Base-by-base conservation (phyloP, 1,140 invertebrate species). In the Drosophila pandora region DNA sequence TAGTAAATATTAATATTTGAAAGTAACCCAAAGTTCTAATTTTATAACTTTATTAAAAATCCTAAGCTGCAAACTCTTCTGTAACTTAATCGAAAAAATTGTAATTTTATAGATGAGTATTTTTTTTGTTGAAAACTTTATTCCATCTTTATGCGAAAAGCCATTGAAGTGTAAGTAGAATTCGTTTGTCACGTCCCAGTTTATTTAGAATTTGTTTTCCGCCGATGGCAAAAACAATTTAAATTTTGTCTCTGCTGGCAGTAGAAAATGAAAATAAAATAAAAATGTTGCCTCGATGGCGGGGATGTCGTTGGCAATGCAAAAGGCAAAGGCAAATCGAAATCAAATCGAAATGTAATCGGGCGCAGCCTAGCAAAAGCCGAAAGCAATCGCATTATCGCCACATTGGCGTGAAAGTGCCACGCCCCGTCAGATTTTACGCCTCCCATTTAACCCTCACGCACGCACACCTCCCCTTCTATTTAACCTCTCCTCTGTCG, bases 281-380 rank as follows among this genome's bases (percentile, higher is more conserved):
- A 58, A 76, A 79, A 64, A 56, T 76, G 67, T 21, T 30, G 64
- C 58, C 56, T 32, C 39, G 39, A 54, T 32, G 62, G 3, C 22
- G 57, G 25, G 25, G 0, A 65, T 71, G 70, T 62, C 69, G 57
- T 62, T 62, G 77, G 32, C 53, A 50, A 70, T 79, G 77, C 75
- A 49, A 43, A 77, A 71, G 61, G 25, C 25, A 68, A 43, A 77
- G 67, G 62, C 78, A 87, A 85, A 85, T 85, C 78, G 82, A 82
- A 87, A 87, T 87, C 82, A 85, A 85, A 85, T 85, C 82, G 83
- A 88, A 87, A 87, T 87, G 82, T 87, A 87, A 87, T 87, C 82
- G 82, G 82, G 82, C 82, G 70, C 78, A 76, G 41, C 78, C 87
- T 82, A 88, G 75, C 47, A 70, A 87, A 88, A 88, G 75, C 82